These are phyloP conservation scores for Spilogale gracilis DNA, from an alignment of 2,113 vertebrate genomes.

Conservation along the genomic window DNA sequence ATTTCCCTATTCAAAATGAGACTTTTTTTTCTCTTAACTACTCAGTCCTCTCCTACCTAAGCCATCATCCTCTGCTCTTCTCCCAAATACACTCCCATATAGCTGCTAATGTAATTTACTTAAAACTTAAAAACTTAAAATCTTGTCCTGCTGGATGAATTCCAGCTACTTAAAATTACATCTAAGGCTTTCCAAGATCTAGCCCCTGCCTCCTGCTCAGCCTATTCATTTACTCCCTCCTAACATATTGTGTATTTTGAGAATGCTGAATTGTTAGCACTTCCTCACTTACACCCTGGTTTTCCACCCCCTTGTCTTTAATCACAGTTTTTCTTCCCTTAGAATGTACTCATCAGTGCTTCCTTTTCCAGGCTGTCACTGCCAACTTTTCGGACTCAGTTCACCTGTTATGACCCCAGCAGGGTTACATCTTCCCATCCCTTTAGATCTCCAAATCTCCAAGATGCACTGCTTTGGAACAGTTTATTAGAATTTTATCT, in stretches of 20 bases:
- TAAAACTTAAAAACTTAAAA: constrained; percentile 19
- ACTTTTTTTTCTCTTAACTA: neutral
- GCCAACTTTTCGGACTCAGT: neutral
- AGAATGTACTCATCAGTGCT: neutral
- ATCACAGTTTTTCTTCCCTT: neutral
- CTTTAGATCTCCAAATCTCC: neutral
- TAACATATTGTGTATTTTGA: neutral
- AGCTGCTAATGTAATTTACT: neutral
- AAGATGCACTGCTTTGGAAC: neutral
- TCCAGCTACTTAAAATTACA: neutral
- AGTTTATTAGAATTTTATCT: neutral
- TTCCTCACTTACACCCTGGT: neutral
- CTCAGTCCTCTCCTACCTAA: neutral
- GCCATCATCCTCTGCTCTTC: neutral
- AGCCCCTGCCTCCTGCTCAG: too few species aligned
- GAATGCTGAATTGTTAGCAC: neutral
- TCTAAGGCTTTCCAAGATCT: neutral
- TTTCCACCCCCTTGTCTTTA: neutral
- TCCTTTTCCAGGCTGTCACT: neutral
- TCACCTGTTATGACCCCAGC: neutral
- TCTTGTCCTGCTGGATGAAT: neutral
- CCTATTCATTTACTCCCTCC: neutral
- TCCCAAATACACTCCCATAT: neutral
- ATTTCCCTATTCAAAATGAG: neutral
- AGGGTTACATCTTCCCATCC: neutral